These are phyloP conservation scores for Abramis brama DNA, from an alignment of 2,113 vertebrate genomes.

Conservation along the genomic window DNA sequence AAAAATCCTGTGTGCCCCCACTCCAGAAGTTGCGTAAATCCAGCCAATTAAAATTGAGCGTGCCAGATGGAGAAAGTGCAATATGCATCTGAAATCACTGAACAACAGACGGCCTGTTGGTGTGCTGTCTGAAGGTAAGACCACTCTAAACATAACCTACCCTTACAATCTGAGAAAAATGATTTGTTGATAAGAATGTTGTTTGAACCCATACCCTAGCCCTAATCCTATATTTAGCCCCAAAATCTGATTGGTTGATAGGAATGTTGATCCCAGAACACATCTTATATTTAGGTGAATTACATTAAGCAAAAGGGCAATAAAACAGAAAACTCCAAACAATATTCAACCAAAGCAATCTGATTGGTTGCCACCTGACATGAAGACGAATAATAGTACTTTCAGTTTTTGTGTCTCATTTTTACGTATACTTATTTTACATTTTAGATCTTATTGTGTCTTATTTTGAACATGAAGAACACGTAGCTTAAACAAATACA, in stretches of 20 bases:
- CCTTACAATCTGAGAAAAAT: not conserved
- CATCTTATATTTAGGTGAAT: not conserved
- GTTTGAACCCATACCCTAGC: not conserved
- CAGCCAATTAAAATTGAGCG: conserved; percentile 16
- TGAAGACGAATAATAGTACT: not conserved
- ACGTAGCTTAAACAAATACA: not conserved
- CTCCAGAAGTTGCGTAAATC: conserved; percentile 16
- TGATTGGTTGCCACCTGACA: not conserved
- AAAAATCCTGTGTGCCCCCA: not conserved
- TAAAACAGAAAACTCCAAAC: not conserved
- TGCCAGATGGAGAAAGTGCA: conserved; percentile 16
- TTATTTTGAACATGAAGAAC: not conserved
- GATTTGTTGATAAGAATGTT: not conserved
- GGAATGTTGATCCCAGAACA: not conserved
- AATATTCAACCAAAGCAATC: not conserved
- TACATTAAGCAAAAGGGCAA: not conserved
- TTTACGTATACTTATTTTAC: not conserved
- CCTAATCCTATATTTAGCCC: conserved; percentile 7
- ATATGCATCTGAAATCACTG: conserved; percentile 1
- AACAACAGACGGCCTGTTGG: conserved; percentile 5
- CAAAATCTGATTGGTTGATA: conserved; percentile 6
- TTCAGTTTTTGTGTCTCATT: not conserved
- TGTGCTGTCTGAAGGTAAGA: not conserved
- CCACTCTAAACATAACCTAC: not conserved
- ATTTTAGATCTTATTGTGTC: not conserved